phyloP scores from a whole-genome alignment of 2,888 invertebrate genomes.

The Limenitis camilla region DNA sequence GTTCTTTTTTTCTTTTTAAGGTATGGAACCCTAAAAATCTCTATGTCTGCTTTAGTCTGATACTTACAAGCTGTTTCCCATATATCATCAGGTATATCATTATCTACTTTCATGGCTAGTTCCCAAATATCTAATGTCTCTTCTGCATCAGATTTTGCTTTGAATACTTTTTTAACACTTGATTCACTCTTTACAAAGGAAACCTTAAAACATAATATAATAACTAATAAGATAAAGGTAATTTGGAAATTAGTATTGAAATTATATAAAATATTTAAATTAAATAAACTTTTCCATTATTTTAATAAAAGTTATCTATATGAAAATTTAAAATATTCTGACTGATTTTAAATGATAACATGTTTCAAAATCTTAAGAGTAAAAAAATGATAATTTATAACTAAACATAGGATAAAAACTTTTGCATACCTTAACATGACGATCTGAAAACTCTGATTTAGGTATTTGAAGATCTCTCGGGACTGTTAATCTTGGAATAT shows the following conservation, averaged over 20 bases:
- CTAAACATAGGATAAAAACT: not conserved
- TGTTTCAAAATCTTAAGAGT: too few relatives aligned
- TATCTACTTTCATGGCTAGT: constrained; percentile 54
- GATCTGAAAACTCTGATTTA: constrained; percentile 26
- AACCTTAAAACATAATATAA: constrained; percentile 32
- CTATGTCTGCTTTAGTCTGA: not conserved
- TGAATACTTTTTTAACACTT: constrained; percentile 42
- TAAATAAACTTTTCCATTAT: too few relatives aligned
- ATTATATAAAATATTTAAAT: too few relatives aligned
- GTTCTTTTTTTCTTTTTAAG: too few relatives aligned
- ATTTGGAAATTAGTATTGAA: too few relatives aligned
- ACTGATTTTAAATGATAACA: too few relatives aligned
- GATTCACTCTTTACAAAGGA: constrained; percentile 38
- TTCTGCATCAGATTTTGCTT: constrained; percentile 29
- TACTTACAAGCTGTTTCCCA: constrained; percentile 62
- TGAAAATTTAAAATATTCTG: too few relatives aligned
- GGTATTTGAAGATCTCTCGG: constrained; percentile 65
- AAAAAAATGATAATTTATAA: too few relatives aligned
- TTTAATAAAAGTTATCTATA: too few relatives aligned
- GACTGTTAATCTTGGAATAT: constrained; percentile 49
- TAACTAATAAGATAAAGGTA: not conserved
- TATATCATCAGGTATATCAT: constrained; percentile 58
- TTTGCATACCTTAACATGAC: constrained; percentile 41
- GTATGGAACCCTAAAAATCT: too few relatives aligned
- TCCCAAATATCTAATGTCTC: constrained; percentile 58